Conservation (phyloP, 2,113 vertebrate genomes). For the Mesitornis unicolor region DNA sequence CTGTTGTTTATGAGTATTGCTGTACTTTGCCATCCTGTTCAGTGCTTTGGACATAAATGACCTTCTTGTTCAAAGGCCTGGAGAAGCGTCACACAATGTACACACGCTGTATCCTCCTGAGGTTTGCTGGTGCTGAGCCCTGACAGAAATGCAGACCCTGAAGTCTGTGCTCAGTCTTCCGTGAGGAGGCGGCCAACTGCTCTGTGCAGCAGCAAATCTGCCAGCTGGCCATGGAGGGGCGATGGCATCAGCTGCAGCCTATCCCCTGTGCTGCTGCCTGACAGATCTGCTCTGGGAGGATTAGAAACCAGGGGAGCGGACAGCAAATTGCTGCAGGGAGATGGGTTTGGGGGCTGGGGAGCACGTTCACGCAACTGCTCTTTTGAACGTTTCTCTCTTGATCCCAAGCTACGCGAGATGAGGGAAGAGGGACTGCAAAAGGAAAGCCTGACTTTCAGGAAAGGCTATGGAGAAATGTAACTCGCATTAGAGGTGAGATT, state of each 20-base stretch:
- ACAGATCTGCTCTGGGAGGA: slow-evolving; percentile 33
- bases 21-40: not conserved
- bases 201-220: slow-evolving; percentile 23
- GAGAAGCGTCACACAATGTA: not conserved
- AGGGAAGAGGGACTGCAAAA: not conserved
- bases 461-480: not conserved
- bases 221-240: slow-evolving; percentile 22
- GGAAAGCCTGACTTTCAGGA: not conserved
- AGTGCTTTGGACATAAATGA: rapidly evolving
- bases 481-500: not conserved
- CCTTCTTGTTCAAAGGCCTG: not conserved
- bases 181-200: slow-evolving; percentile 34
- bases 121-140: not conserved
- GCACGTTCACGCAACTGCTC: rapidly evolving
- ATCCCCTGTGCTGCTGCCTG: not conserved
- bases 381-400: not conserved
- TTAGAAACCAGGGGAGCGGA: slow-evolving; percentile 4
- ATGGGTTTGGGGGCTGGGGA: not conserved
- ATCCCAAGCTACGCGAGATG: rapidly evolving
- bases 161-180: slow-evolving; percentile 36
- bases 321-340: slow-evolving; percentile 2
- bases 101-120: not conserved
- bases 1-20: not conserved
- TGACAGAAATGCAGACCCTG: slow-evolving; percentile 2
- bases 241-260: slow-evolving; percentile 29